Conservation (phyloP, 2,888 invertebrate species). For the Bombylius major region DNA sequence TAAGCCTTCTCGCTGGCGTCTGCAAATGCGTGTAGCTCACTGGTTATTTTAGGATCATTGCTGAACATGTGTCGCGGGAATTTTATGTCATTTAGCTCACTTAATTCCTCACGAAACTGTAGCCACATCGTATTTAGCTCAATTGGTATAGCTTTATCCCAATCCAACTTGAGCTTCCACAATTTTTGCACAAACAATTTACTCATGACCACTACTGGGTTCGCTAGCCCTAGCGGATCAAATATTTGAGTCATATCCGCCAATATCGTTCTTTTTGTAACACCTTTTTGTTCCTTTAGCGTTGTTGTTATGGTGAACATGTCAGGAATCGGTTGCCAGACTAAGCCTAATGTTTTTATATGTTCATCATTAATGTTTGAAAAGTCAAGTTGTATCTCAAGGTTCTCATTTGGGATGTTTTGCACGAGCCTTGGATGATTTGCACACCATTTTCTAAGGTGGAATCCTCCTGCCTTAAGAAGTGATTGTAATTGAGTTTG, state of each 20-base stretch:
- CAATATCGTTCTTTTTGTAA: slow-evolving; percentile 7
- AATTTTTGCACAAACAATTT: background rate
- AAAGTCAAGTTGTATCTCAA: no score
- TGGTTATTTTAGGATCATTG: background rate
- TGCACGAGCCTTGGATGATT: slow-evolving; percentile 3
- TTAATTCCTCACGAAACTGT: no score
- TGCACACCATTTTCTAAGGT: slow-evolving; percentile 7
- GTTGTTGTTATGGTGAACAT: slow-evolving; percentile 1
- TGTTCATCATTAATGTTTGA: background rate
- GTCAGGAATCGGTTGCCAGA: slow-evolving; percentile 8
- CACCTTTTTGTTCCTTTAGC: background rate
- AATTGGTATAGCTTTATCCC: background rate
- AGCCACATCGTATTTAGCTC: background rate
- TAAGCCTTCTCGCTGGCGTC: slow-evolving; percentile 5
- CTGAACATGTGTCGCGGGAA: background rate
- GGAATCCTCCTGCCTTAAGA: slow-evolving; percentile 5
- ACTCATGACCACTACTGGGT: slow-evolving; percentile 8
- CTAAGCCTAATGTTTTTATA: slow-evolving; percentile 3
- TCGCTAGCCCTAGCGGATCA: slow-evolving; percentile 5
- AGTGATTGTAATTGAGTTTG: slow-evolving; percentile 3
- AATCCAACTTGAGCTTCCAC: background rate
- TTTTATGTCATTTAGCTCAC: background rate
- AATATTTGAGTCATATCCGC: slow-evolving; percentile 3
- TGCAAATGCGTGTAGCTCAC: background rate
- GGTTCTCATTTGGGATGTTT: background rate